Percentiles rank a stretch among this genome's conserved stretches.
Evolutionary conservation across 2,888 invertebrate genomes (phyloP).

Genomic region (Labia minor): DNA sequence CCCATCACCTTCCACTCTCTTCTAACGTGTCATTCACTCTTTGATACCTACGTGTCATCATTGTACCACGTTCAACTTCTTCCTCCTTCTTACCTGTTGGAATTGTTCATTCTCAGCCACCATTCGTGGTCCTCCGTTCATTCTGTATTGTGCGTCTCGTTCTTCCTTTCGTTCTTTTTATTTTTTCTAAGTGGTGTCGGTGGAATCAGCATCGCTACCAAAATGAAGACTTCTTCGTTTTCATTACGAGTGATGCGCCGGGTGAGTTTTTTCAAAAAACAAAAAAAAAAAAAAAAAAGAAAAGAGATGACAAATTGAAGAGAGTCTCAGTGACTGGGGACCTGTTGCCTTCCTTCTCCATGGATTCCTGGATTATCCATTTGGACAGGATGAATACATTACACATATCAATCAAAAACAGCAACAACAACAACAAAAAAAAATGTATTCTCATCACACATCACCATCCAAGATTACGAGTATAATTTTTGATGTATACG

Average conservation of each 20-base stretch:
- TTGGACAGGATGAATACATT: too few species aligned
- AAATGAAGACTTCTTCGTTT: constrained; percentile 69
- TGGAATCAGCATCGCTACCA: constrained; percentile 31
- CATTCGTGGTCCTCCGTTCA: not conserved
- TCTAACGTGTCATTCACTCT: too few species aligned
- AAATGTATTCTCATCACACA: too few species aligned
- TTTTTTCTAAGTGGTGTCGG: not conserved
- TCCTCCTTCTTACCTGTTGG: not conserved
- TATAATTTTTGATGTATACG: too few species aligned
- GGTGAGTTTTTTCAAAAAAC: constrained; percentile 48
- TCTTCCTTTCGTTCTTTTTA: not conserved
- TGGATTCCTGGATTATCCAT: too few species aligned
- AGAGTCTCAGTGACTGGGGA: too few species aligned
- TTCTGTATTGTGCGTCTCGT: not conserved
- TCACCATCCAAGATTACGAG: too few species aligned
- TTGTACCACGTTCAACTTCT: not conserved
- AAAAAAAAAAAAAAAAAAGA: constrained; percentile 13
- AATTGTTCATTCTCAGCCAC: not conserved
- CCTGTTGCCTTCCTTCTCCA: too few species aligned
- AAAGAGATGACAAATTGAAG: too few species aligned
- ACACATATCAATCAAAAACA: too few species aligned
- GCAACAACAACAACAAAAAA: too few species aligned
- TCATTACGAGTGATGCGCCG: constrained; percentile 67
- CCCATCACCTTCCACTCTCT: not conserved
- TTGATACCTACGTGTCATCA: not conserved